These are phyloP conservation scores for Sternotherus odoratus DNA, from an alignment of 2,797 vertebrate species.

Conservation along the genomic window DNA sequence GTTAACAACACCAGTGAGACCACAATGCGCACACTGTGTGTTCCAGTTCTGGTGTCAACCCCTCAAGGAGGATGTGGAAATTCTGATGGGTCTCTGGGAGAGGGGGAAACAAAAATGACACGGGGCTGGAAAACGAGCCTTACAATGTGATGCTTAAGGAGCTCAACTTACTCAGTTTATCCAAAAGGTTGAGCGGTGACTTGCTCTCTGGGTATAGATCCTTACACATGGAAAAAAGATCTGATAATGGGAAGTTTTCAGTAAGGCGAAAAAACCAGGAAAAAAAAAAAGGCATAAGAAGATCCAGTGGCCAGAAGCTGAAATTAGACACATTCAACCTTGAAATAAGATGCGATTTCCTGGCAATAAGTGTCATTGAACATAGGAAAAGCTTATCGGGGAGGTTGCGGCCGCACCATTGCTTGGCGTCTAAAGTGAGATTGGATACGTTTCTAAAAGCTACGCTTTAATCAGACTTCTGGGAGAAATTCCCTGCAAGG, in stretches of 20 bases:
- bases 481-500: neutral
- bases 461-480: neutral
- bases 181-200: neutral
- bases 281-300: too few relatives aligned
- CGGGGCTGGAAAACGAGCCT: neutral
- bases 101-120: neutral
- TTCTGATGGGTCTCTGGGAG: neutral
- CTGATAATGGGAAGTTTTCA: neutral
- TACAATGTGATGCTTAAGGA: neutral
- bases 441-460: neutral
- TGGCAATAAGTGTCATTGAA: neutral
- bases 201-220: neutral
- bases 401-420: neutral
- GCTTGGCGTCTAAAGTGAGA: neutral
- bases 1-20: neutral
- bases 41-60: neutral
- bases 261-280: too few relatives aligned
- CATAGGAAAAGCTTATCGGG: neutral
- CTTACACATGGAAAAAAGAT: neutral
- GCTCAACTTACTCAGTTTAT: neutral
- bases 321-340: neutral
- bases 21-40: neutral
- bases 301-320: too few relatives aligned
- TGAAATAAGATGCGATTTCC: neutral
- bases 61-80: neutral